A percentile compares a stretch with the other conserved stretches of the same genome.
These are phyloP conservation scores for Alloscopus bannaensis DNA, from an alignment of 2,888 invertebrate species.

Conservation along the genomic window DNA sequence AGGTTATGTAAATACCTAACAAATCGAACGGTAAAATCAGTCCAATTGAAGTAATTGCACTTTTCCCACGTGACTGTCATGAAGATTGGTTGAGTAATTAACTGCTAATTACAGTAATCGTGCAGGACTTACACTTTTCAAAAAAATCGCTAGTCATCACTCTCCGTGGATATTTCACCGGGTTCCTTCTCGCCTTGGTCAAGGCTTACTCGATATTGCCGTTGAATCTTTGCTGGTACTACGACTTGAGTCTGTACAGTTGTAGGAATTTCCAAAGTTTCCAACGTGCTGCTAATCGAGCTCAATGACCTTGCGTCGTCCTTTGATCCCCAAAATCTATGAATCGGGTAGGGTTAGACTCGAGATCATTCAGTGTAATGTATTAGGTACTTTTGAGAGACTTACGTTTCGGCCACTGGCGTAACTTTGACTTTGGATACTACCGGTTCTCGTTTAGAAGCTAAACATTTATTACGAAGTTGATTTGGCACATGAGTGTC, in stretches of 20 bases:
- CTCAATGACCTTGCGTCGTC: conserved; percentile 40
- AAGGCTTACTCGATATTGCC: background rate
- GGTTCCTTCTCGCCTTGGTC: conserved; percentile 29
- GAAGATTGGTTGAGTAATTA: too few relatives aligned
- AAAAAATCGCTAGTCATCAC: too few relatives aligned
- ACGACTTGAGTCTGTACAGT: background rate
- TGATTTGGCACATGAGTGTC: background rate
- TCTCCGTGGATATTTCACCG: conserved; percentile 37
- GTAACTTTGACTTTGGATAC: conserved; percentile 31
- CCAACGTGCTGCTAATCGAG: conserved; percentile 42
- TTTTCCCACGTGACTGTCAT: too few relatives aligned
- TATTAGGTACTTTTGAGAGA: background rate
- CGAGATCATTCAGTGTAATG: too few relatives aligned
- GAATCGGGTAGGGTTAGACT: background rate
- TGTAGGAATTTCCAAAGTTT: background rate
- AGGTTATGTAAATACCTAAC: too few relatives aligned
- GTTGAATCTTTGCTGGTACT: conserved; percentile 2
- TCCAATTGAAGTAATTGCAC: too few relatives aligned
- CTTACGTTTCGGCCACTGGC: conserved; percentile 38
- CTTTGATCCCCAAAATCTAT: conserved; percentile 43
- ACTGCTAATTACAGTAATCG: too few relatives aligned
- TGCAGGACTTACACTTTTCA: background rate
- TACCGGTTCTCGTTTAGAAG: too few relatives aligned
- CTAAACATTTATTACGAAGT: too few relatives aligned
- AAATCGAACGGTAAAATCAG: too few relatives aligned